Base-by-base conservation (phyloP, 2,888 invertebrate genomes). In the Caenorhabditis virilis region DNA sequence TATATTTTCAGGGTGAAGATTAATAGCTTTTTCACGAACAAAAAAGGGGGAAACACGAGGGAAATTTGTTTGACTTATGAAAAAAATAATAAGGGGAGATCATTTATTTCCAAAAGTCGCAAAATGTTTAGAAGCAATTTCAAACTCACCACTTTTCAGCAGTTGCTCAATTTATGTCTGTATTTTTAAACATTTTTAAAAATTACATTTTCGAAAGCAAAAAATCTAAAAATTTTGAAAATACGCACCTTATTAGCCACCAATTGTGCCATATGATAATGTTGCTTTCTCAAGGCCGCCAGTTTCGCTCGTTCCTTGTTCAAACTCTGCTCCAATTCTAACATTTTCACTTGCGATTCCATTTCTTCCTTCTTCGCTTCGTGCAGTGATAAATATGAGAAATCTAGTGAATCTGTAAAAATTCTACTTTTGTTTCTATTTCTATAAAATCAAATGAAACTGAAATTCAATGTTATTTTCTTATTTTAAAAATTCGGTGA, bases 341-440 rank as follows among this genome's bases (percentile, higher is more conserved):
- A 87, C 60, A 95, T 91, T 46, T 68, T 89, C 41, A 95, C 93
- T 86, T 95, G 95, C 72, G 93, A 90, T 85, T 98, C 95, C 92
- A 99, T 95, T 87, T 98, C 97, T 77, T 92, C 87, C 35, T 91
- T 89, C 83, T 98, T 95, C 1, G 95, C 92, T 84, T 94, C 93
- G 84, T 95, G 95, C 69, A 95, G 87, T 39, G 91, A 90, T 68
- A 98, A 85, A 73, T 91, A 89, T 2, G 91, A 89, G 78, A 95
- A 90, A 85, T 98, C 95, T 76, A 94, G 87, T 53, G 93, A 90
- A 80, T 92, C 93, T 90, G 87, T 11, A 82, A 72, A 13, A 7
- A 36, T 11, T 13, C n/a, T 5, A 11, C 9, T 4, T 11, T 13
- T 36, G n/a, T n/a, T n/a, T n/a, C n/a, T n/a, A n/a, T n/a, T n/a